Evolutionary conservation across 1,140 invertebrate species (phyloP), one percentile per base, ranked within the genome.

Genomic region (Lasioglossum albipes): DNA sequence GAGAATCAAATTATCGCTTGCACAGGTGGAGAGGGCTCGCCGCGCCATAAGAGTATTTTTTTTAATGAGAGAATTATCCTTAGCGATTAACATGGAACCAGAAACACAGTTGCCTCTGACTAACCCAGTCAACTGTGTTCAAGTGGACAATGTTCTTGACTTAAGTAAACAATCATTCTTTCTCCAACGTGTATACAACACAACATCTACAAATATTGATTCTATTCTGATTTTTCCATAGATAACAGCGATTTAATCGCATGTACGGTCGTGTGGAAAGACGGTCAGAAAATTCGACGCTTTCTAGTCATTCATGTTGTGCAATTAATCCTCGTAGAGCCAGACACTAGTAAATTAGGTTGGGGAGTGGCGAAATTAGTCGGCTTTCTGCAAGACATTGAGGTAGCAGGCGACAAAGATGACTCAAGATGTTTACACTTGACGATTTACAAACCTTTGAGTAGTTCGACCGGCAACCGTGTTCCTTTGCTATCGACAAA

Each of bases 291-390:
- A 94, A 97, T 97, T 64, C 94, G 98, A 20, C 94, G 98, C 22
- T 99, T 99, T 92, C 94, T 99, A 31, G 99, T 99, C 0, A 99
- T 99, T 61, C 98, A 99, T 91, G 95, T 96, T 7, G 95, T 98
- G 27, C 99, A 99, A 91, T 94, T 99, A 67, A 99, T 99, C 72
- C 94, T 99, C 2, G 98, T 99, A 0, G 98, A 99, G 92, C 99
- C 99, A 0, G 98, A 99, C 89, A 96, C 96, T 9, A 96, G 97
- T 88, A 95, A 97, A 71, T 94, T 99, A 31, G 99, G 99, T 0
- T 99, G 98, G 98, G 99, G 98, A 9, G 97, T 99, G 0, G 98
- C 98, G 0, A 98, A 99, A 93, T 96, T 99, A 88, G 98, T 99
- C 9, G 97, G 96, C 27, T 97, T 97, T 89, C 89, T 98, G 42